These are phyloP conservation scores for Oreochromis spilurus DNA, from an alignment of 2,113 vertebrate genomes.

Conservation along the genomic window DNA sequence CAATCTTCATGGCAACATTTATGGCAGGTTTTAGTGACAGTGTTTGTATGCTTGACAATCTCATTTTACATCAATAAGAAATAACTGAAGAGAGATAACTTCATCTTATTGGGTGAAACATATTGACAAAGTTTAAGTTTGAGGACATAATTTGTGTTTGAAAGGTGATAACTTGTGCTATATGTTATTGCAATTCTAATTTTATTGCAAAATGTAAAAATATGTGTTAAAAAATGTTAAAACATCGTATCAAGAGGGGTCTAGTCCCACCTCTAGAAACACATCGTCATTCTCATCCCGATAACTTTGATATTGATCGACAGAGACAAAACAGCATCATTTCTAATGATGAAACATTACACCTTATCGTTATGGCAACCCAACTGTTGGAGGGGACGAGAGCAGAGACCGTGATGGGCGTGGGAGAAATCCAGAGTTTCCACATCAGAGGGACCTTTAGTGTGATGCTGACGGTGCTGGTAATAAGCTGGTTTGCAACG, in stretches of 20 bases:
- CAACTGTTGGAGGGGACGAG: background rate
- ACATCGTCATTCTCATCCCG: background rate
- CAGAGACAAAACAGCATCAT: constrained; percentile 15
- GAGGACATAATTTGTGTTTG: background rate
- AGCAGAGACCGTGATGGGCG: background rate
- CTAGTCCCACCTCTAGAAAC: background rate
- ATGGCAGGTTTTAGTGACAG: background rate
- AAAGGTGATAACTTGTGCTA: background rate
- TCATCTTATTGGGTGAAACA: background rate
- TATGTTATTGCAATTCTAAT: background rate
- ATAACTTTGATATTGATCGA: background rate
- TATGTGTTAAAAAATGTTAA: background rate
- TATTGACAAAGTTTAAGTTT: background rate
- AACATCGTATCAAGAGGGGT: background rate
- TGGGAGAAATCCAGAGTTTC: background rate
- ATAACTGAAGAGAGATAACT: background rate
- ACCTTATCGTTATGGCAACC: constrained; percentile 42
- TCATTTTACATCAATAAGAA: background rate
- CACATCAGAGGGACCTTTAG: background rate
- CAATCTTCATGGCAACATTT: background rate
- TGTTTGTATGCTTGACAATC: background rate
- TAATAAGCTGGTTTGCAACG: background rate
- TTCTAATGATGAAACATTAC: constrained; percentile 47
- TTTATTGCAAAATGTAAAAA: background rate
- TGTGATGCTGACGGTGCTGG: background rate